Evolutionary conservation across 2,888 invertebrate genomes (phyloP), one percentile per base, ranked within the genome.

Genomic region (Eurytoma adleriae): DNA sequence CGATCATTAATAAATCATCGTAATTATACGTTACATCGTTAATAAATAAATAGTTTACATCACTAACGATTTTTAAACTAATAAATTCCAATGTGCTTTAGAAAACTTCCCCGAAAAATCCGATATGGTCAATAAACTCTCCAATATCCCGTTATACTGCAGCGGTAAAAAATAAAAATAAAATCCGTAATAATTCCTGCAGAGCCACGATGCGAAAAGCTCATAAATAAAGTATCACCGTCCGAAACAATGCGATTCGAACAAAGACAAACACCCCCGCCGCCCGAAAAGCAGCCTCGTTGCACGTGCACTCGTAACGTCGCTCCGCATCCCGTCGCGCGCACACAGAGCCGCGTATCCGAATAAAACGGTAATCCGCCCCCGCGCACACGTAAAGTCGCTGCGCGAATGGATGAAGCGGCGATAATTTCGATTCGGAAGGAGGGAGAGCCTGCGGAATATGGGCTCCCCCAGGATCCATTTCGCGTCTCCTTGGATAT

Each of bases 401-500:
- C 7, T 27, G 54, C 64, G 13, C 27, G 27, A 27, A 61, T 16
- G 27, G 4, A 66, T 57, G 66, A 66, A 67, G 14, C 59, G 48
- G 30, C 20, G 50, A 67, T 72, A 78, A 71, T 62, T 78, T 78
- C 59, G 66, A 71, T 69, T 66, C 48, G 16, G 24, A 18, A 52
- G 50, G 3, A 24, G n/a, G 5, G 40, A 40, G 4, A 40, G 40
- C 24, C 24, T 1, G 24, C 40, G 40, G 40, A 40, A 40, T 59
- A 12, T 2, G 20, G 16, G 56, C 27, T 13, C 18, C 20, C 69
- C 76, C 68, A 59, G 48, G 62, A 76, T 50, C n/a, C 68, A 78
- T 57, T 71, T 61, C 20, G 57, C 67, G 72, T 78, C 66, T 72
- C 78, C 67, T 72, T 78, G 78, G 59, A 78, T 78, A 78, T 71